Evolutionary conservation across 2,888 invertebrate species (phyloP), one percentile per base, ranked within the genome.

Genomic region (Tanypteryx hageni): DNA sequence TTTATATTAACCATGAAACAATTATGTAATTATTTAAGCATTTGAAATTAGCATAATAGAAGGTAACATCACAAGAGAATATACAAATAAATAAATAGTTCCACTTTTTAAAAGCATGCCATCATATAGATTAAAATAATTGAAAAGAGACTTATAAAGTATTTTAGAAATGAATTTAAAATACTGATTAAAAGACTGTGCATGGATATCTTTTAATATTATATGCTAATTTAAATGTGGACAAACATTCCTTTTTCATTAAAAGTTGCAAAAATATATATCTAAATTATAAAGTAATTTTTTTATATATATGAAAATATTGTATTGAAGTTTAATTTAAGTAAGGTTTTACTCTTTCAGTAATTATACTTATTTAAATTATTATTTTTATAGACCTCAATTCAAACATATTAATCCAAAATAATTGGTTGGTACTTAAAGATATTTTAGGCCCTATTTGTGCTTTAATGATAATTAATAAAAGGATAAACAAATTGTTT

Each of bases 381-480:
- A n/a, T 56, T 83, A 83, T 83, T 83, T 83, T 64, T 83, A 56
- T 56, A 83, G 56, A 3, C 44, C 44, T 44, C 44, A 44, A 83
- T 83, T 18, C 10, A n/a, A n/a, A 83, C 3, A n/a, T 56, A 83
- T 83, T 83, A 11, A 56, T 83, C 44, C 44, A 44, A 44, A 44
- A 5, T 44, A 44, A 44, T 44, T 44, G 44, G 44, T 44, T 44
- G 44, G 44, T 44, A 44, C 44, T 44, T 44, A 44, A 44, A 3
- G 44, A 5, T 44, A 44, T 44, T 44, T 44, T 44, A 44, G 44
- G 5, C 44, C 5, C 5, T 44, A 44, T 44, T 44, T 44, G 44
- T 44, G 44, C 44, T 44, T 44, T 44, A 44, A 44, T 44, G 44
- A 44, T 44, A 22, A 76, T 76, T 22, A 76, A 76, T n/a, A 3